Evolutionary conservation across 2,888 invertebrate genomes (phyloP).

Genomic region (Antheraea yamamai): DNA sequence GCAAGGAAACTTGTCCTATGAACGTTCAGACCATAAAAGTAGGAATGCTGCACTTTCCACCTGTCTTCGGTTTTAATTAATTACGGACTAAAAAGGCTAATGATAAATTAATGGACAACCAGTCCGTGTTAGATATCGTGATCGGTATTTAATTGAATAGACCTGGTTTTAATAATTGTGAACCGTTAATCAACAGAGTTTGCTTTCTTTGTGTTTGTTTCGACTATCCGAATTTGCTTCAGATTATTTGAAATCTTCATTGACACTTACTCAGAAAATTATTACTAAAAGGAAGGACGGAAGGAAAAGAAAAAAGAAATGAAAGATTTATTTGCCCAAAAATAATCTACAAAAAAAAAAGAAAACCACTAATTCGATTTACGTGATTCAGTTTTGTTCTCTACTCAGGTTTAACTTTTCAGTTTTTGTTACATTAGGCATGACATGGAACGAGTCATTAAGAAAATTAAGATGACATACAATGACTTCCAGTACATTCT

Average conservation of each 20-base stretch:
- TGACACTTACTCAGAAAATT: neutral
- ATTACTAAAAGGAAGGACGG: neutral
- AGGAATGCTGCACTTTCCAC: conserved; percentile 59
- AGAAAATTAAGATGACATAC: too few species aligned
- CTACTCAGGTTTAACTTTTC: too few species aligned
- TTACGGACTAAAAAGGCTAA: conserved; percentile 50
- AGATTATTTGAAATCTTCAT: neutral
- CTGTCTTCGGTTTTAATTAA: conserved; percentile 59
- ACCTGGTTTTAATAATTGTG: conserved; percentile 22
- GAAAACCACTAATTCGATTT: too few species aligned
- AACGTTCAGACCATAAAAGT: conserved; percentile 48
- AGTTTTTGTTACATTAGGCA: too few species aligned
- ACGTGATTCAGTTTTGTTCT: too few species aligned
- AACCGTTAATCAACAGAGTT: neutral
- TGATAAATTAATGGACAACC: conserved; percentile 51
- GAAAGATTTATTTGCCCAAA: too few species aligned
- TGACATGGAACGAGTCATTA: too few species aligned
- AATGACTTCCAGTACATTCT: too few species aligned
- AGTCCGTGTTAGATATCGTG: conserved; percentile 44
- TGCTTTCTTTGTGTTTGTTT: neutral
- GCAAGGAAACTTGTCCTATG: conserved; percentile 55
- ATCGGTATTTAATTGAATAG: conserved; percentile 50
- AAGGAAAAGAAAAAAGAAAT: too few species aligned
- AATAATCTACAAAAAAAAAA: too few species aligned
- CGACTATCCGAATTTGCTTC: too few species aligned